Evolutionary conservation across 2,797 vertebrate species (phyloP).

Genomic region (Hoplostethus atlanticus): DNA sequence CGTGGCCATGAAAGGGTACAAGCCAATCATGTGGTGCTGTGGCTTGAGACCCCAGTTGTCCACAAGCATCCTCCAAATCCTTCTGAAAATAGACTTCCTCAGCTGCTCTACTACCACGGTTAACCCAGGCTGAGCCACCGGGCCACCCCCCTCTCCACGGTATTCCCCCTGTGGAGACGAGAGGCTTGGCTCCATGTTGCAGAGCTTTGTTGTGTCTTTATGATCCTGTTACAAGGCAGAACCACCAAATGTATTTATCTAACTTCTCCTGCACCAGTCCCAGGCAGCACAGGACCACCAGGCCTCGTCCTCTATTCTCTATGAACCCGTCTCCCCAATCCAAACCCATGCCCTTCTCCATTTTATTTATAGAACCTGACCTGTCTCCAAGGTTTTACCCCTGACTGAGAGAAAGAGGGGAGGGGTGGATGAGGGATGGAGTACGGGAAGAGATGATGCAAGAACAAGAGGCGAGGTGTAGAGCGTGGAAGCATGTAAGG

Average conservation of each 20-base stretch:
- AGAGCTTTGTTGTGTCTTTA: slow-evolving; percentile 58
- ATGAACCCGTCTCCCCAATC: slow-evolving; percentile 59
- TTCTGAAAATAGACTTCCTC: slow-evolving; percentile 72
- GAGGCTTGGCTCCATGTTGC: slow-evolving; percentile 34
- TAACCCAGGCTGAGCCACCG: slow-evolving; percentile 33
- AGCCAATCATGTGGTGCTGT: slow-evolving; percentile 43
- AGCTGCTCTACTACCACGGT: slow-evolving; percentile 68
- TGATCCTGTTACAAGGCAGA: slow-evolving; percentile 58
- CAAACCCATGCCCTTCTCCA: slow-evolving; percentile 5
- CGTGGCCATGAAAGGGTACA: slow-evolving; percentile 18
- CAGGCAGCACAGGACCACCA: slow-evolving; percentile 40
- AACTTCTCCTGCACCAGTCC: slow-evolving; percentile 28
- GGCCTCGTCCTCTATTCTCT: slow-evolving; percentile 28
- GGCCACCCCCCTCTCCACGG: slow-evolving; percentile 12
- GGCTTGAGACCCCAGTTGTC: slow-evolving; percentile 67
- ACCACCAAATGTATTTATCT: slow-evolving; percentile 60
- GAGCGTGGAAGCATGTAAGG: slow-evolving; percentile 7
- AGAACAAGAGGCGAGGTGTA: slow-evolving; percentile 25
- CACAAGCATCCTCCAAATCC: slow-evolving; percentile 62
- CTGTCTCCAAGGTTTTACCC: slow-evolving; percentile 18
- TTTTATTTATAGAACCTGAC: slow-evolving; percentile 54
- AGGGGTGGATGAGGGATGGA: slow-evolving; percentile 17
- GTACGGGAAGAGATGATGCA: slow-evolving; percentile 12
- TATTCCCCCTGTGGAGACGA: slow-evolving; percentile 15
- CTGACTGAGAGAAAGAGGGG: slow-evolving; percentile 13